Conservation (phyloP, 1,140 invertebrate genomes). For the Drosophila aff. region DNA sequence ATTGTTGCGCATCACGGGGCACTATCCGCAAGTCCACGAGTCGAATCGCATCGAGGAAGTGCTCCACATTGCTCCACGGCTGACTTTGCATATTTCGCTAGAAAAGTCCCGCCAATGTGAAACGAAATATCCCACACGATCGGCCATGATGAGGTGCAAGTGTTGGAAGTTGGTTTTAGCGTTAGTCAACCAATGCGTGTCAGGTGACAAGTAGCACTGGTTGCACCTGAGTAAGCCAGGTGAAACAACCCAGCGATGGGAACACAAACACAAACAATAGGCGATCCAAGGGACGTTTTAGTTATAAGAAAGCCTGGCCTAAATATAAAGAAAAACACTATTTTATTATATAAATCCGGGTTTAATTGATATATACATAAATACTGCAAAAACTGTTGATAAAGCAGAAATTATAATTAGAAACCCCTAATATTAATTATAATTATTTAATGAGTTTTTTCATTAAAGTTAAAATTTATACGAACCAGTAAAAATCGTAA, state of each 20-base stretch:
- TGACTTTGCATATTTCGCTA: slow-evolving; percentile 68
- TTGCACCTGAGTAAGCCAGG: slow-evolving; percentile 3
- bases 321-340: neutral
- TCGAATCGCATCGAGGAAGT: slow-evolving; percentile 67
- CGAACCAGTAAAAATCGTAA: no score
- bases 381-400: neutral
- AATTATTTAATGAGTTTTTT: neutral
- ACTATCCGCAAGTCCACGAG: slow-evolving; percentile 29
- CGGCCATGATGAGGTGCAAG: slow-evolving; percentile 31
- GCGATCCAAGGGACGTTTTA: neutral
- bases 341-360: neutral
- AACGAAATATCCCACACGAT: slow-evolving; percentile 74
- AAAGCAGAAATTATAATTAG: neutral
- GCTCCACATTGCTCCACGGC: slow-evolving; percentile 59
- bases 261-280: slow-evolving; percentile 4
- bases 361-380: no score
- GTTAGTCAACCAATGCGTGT: slow-evolving; percentile 47
- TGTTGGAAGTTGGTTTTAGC: slow-evolving; percentile 21
- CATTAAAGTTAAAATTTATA: neutral
- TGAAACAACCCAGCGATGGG: neutral
- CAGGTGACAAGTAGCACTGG: slow-evolving; percentile 62
- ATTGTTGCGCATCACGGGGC: slow-evolving; percentile 73
- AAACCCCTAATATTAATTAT: no score
- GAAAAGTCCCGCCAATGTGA: slow-evolving; percentile 45
- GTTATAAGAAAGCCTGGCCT: neutral